phyloP scores from a whole-genome alignment of 2,797 vertebrate species.

The Channallabes apus region DNA sequence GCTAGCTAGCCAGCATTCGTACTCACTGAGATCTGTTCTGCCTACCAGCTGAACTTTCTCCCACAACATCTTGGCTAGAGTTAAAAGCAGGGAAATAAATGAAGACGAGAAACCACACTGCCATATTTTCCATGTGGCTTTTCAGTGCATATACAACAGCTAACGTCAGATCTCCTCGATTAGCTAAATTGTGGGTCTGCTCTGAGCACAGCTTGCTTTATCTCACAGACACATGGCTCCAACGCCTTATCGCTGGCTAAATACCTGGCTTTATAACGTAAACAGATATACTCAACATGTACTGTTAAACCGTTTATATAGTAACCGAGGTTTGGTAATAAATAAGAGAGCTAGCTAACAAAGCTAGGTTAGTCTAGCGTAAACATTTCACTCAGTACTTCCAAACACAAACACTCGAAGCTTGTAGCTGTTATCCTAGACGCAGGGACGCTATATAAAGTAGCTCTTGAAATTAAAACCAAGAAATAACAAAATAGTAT shows the following conservation, averaged over 20 bases:
- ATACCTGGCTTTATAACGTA: background rate
- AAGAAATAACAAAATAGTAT: background rate
- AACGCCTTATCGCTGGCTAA: background rate
- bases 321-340: background rate
- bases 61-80: too few relatives aligned
- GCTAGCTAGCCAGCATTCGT: background rate
- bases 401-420: slow-evolving; percentile 16
- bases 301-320: background rate
- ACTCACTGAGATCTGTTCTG: background rate
- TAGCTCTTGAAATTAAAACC: background rate
- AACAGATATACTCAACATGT: background rate
- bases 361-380: background rate
- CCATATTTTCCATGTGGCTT: background rate
- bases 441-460: background rate
- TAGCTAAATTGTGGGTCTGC: background rate
- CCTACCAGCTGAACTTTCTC: background rate
- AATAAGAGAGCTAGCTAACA: background rate
- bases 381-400: background rate
- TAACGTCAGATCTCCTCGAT: background rate
- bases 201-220: background rate
- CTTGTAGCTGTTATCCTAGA: background rate
- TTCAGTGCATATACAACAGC: too few relatives aligned
- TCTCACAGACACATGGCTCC: background rate
- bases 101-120: background rate
- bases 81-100: background rate